phyloP scores from a whole-genome alignment of 1,140 invertebrate species.

The Camponotus pennsylvanicus region DNA sequence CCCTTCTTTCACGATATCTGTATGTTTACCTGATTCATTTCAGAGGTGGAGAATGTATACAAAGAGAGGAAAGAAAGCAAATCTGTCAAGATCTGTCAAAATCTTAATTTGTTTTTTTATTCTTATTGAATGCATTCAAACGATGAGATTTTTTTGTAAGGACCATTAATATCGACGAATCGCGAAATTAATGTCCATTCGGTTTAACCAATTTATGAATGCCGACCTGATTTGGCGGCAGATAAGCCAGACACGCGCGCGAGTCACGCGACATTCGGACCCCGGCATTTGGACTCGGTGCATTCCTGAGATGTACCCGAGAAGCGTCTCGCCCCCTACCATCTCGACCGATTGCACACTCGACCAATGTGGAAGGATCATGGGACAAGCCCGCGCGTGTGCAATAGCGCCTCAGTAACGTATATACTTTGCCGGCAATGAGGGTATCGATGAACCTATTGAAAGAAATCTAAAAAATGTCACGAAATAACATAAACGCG shows the following conservation, averaged over 20 bases:
- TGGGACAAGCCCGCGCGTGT: too few species aligned
- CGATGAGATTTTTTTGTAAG: not conserved
- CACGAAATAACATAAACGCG: too few species aligned
- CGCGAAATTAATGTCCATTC: not conserved
- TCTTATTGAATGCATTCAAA: not conserved
- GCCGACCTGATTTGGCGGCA: not conserved
- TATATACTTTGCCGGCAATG: too few species aligned
- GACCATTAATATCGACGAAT: not conserved
- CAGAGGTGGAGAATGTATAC: too few species aligned
- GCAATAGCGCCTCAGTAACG: too few species aligned
- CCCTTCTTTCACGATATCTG: too few species aligned
- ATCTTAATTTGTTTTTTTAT: not conserved
- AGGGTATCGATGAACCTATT: too few species aligned
- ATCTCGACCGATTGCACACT: not conserved
- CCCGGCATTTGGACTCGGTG: not conserved
- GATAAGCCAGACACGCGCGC: not conserved
- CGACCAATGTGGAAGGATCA: too few species aligned
- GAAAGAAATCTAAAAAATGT: too few species aligned
- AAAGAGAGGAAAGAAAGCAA: not conserved
- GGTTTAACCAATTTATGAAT: not conserved
- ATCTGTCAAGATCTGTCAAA: too few species aligned
- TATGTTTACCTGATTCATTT: not conserved
- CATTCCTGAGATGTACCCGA: not conserved
- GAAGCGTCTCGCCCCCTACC: constrained; percentile 50
- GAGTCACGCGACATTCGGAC: not conserved